These are phyloP conservation scores for Pyrgilauda ruficollis DNA, from an alignment of 2,113 vertebrate genomes.

Conservation along the genomic window DNA sequence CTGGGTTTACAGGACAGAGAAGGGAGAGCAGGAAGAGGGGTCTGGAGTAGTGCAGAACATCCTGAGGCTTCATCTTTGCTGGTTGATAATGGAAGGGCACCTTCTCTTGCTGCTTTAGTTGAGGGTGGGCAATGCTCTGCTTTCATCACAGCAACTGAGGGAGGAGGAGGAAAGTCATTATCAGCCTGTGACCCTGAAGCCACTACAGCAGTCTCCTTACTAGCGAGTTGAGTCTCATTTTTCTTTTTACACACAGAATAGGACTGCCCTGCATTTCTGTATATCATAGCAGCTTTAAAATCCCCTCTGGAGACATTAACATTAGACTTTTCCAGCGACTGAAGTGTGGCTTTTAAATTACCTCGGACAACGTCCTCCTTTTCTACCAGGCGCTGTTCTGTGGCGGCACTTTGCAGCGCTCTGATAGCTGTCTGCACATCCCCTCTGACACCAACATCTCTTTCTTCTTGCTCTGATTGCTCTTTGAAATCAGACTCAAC, in stretches of 20 bases:
- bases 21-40: not conserved
- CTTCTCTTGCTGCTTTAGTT: slow-evolving; percentile 37
- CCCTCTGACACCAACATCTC: slow-evolving; percentile 72
- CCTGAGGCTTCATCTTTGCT: slow-evolving; percentile 63
- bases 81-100: slow-evolving; percentile 3
- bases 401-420: slow-evolving; percentile 65
- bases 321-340: slow-evolving; percentile 86
- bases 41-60: slow-evolving; percentile 48
- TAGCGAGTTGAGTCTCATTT: slow-evolving; percentile 19
- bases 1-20: slow-evolving; percentile 37
- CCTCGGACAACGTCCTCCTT: slow-evolving; percentile 86
- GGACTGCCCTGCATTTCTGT: slow-evolving; percentile 78
- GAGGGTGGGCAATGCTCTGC: slow-evolving; percentile 45
- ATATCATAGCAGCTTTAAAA: slow-evolving; percentile 85
- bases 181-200: slow-evolving; percentile 56
- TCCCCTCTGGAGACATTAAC: slow-evolving; percentile 84
- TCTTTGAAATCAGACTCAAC: slow-evolving; percentile 75
- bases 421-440: slow-evolving; percentile 79
- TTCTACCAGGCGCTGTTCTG: slow-evolving; percentile 73
- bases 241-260: slow-evolving; percentile 63
- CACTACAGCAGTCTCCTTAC: slow-evolving; percentile 49
- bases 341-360: slow-evolving; percentile 84
- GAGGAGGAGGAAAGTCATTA: slow-evolving; percentile 76
- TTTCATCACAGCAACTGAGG: slow-evolving; percentile 77
- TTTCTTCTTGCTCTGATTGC: slow-evolving; percentile 76